These are phyloP conservation scores for Atrichornis clamosus DNA, from an alignment of 2,113 vertebrate genomes.

Conservation along the genomic window DNA sequence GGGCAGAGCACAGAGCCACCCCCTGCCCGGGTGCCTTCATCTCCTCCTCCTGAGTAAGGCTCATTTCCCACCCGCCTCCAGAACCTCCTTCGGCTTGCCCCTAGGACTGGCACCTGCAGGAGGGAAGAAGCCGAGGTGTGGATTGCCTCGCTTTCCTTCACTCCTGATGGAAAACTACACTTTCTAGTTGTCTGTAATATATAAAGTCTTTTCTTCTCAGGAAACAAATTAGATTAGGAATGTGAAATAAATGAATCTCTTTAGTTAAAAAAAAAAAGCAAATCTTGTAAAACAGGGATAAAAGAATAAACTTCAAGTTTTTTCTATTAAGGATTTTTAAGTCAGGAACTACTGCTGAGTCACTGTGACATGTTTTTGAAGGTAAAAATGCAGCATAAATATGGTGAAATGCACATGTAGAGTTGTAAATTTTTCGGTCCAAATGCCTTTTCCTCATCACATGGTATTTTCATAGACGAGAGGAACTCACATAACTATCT, in stretches of 20 bases:
- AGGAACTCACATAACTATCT: background rate
- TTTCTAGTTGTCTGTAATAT: background rate
- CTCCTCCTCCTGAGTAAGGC: accelerated
- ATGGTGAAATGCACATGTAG: background rate
- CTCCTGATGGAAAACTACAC: background rate
- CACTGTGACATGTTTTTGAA: background rate
- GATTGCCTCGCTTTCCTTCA: background rate
- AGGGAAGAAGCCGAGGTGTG: accelerated
- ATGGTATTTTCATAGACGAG: background rate
- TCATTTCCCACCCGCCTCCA: background rate
- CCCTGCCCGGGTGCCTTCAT: too few relatives aligned
- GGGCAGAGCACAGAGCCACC: background rate
- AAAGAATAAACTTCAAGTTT: background rate
- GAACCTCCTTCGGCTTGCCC: background rate
- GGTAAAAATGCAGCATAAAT: background rate
- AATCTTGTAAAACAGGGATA: background rate
- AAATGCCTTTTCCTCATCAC: background rate
- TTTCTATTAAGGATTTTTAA: background rate
- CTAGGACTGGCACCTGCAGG: background rate
- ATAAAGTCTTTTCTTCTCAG: background rate
- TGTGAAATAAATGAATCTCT: background rate
- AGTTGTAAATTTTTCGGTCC: background rate
- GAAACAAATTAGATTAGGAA: background rate
- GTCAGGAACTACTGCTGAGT: background rate
- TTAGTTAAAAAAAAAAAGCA: background rate